Conservation (phyloP, 2,797 vertebrate genomes). For the Microtus agrestis region DNA sequence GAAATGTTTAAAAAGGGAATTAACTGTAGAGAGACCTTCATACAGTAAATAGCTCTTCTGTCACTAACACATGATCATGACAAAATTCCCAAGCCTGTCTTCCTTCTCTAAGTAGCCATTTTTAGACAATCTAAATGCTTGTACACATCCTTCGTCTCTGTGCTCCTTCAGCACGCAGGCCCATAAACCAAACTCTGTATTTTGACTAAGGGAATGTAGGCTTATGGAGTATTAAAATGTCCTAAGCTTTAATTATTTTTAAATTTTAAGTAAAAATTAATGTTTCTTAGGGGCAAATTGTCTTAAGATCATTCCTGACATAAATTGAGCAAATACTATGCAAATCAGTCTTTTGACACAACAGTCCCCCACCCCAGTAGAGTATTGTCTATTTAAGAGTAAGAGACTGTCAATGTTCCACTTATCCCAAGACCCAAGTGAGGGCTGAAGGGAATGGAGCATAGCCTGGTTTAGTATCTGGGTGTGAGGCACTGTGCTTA, state of each 20-base stretch:
- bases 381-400: not conserved
- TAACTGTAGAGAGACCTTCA: not conserved
- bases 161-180: not conserved
- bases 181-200: too few relatives aligned
- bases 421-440: not conserved
- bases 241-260: not conserved
- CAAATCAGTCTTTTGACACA: not conserved
- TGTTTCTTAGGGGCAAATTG: not conserved
- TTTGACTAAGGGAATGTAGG: too few relatives aligned
- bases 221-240: not conserved
- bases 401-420: not conserved
- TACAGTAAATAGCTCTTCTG: not conserved
- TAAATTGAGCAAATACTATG: not conserved
- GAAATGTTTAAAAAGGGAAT: not conserved
- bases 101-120: not conserved
- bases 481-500: rapidly evolving
- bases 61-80: rapidly evolving
- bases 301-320: not conserved
- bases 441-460: too few relatives aligned
- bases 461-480: not conserved
- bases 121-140: not conserved
- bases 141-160: not conserved
- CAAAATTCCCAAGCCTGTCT: not conserved
- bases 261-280: not conserved
- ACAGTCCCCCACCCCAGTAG: too few relatives aligned